phyloP scores from a whole-genome alignment of 2,113 vertebrate species.

The Bothrops jararaca region DNA sequence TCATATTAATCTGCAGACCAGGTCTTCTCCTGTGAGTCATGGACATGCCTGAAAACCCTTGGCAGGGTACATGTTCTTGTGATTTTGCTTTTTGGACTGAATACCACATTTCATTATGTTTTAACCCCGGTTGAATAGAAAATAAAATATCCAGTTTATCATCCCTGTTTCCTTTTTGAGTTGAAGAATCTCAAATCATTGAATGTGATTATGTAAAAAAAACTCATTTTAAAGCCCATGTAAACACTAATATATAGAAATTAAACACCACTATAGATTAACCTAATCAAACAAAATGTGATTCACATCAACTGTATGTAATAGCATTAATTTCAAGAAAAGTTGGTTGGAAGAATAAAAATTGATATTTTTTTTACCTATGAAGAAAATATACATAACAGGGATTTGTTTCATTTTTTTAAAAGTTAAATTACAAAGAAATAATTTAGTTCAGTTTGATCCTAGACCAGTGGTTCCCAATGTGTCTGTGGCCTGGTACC shows the following conservation, averaged over 20 bases:
- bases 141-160: slow-evolving; percentile 49
- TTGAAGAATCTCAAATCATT: slow-evolving; percentile 61
- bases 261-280: slow-evolving; percentile 69
- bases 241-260: slow-evolving; percentile 70
- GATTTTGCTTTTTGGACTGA: neutral
- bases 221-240: slow-evolving; percentile 57
- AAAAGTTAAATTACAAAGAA: slow-evolving; percentile 30
- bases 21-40: neutral
- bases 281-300: slow-evolving; percentile 72
- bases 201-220: slow-evolving; percentile 54
- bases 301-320: slow-evolving; percentile 67
- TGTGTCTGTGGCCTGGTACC: neutral
- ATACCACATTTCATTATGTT: neutral
- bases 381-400: slow-evolving; percentile 47
- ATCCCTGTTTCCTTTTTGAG: slow-evolving; percentile 47
- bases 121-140: neutral
- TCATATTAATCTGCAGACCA: neutral
- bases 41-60: neutral
- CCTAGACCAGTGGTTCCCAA: neutral
- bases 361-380: slow-evolving; percentile 47
- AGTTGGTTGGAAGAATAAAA: slow-evolving; percentile 57
- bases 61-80: neutral
- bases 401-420: slow-evolving; percentile 34
- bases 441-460: neutral
- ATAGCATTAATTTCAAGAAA: slow-evolving; percentile 66